Evolutionary conservation across 2,888 invertebrate genomes (phyloP), one percentile per base, ranked within the genome.

Genomic region (Eupithecia exiguata): DNA sequence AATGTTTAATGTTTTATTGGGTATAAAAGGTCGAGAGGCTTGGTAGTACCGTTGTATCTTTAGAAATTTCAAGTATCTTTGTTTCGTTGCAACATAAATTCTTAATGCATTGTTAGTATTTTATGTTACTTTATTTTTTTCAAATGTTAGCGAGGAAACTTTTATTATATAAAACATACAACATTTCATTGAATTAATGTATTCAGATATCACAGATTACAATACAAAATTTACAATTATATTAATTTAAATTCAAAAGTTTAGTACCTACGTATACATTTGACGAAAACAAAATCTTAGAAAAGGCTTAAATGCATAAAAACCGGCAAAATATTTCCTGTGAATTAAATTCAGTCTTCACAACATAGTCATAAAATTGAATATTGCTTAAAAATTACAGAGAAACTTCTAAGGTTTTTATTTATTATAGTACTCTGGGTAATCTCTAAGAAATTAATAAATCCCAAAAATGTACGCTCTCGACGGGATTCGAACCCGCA

Each of bases 151-250:
- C 2, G n/a, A 5, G n/a, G 18, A 46, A 9, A 10, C 10, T 53
- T 21, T 21, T 3, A 21, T 30, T 62, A n/a, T 69, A 46, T 35
- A 63, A 66, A 70, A 70, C 63, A 38, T 21, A 36, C 9, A n/a
- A 10, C 5, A 18, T 63, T 53, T 21, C 62, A 21, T 71, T 69
- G 53, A 70, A 65, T 67, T 61, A 3, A 80, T 87, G 84, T 82
- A 87, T 85, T 85, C 86, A 85, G 84, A 89, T 89, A 89, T 89
- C 89, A 89, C 89, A 89, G 89, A 85, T 89, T 89, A 89, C 87
- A 87, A 88, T 91, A 92, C 88, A 89, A 83, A 86, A 89, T 88
- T 88, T 90, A 91, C 87, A 58, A 89, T 79, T 83, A 75, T 79
- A 79, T 83, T 77, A 75, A 71, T 58, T 58, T 77, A 76, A 69